These are phyloP conservation scores for Stichopus chloronotus DNA, from an alignment of 35 echinoderm and acorn worm species.

Conservation along the genomic window DNA sequence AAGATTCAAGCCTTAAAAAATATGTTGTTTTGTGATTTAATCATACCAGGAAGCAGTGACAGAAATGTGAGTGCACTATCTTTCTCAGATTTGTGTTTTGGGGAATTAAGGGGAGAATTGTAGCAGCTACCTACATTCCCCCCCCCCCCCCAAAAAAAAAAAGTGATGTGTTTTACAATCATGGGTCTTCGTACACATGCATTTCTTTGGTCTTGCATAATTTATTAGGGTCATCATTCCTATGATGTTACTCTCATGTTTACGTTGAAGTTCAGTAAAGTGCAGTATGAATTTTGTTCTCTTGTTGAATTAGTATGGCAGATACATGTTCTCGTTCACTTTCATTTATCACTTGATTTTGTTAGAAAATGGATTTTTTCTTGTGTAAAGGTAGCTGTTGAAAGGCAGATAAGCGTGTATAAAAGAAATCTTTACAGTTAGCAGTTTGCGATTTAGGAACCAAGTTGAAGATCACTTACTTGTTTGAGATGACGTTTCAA, in stretches of 20 bases:
- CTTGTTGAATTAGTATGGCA: neutral
- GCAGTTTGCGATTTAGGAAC: neutral
- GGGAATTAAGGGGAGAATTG: neutral
- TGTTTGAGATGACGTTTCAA: neutral
- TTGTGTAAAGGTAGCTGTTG: conserved; percentile 16
- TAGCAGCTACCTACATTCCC: neutral
- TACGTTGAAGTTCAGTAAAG: too few species aligned
- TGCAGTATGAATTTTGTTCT: neutral
- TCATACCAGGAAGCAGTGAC: neutral
- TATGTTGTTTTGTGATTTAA: conserved; percentile 14
- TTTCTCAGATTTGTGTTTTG: conserved; percentile 10
- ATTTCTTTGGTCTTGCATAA: neutral
- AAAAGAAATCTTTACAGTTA: neutral
- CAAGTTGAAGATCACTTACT: conserved; percentile 5
- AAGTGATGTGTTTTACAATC: conserved; percentile 4
- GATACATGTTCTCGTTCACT: conserved; percentile 6
- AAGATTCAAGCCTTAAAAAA: conserved; percentile 57
- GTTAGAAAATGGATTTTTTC: neutral
- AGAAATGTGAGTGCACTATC: neutral
- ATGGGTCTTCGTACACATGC: neutral
- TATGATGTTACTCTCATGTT: neutral
- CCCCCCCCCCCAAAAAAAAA: neutral
- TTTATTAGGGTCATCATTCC: neutral
- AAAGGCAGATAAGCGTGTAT: neutral
- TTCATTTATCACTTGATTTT: neutral